Base-by-base conservation (phyloP, 64 coral and sea anemone species). In the Porites australiensis region DNA sequence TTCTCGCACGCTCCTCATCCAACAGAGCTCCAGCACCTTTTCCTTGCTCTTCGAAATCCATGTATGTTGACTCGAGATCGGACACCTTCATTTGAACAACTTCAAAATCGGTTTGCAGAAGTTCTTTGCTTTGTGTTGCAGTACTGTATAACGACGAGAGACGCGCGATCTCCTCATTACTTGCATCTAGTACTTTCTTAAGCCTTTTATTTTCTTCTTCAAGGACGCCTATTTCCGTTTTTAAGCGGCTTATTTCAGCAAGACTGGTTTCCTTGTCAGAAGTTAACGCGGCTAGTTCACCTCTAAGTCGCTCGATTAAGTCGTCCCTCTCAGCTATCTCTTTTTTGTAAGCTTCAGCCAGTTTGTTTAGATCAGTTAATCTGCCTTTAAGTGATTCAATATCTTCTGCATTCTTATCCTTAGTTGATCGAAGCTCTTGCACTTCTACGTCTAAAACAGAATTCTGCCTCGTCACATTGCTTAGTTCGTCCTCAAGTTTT, bases 1-100 rank as follows among this genome's bases (percentile, higher is more conserved):
- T 94, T 70, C 70, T 94, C 13, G 64, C 92, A 91, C 88, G 92
- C 73, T 98, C 95, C 44, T 89, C 95, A 44, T 98, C 92, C 13
- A 94, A 53, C 19, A 91, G 76, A 79, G 18, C 44, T 44, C 88
- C 15, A 53, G 94, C 51, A 60, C 94, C 95, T 43, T 83, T 94
- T n/a, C 90, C 95, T 49, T 82, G 85, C 14, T 94, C 87, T 11
- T 94, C 88, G 53, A 88, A 88, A 52, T 98, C 88, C 70, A 98
- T 59, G 64, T 87, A 98, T 2, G 95, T 93, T n/a, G 95, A 98
- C 76, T 98, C 92, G 16, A 98, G 92, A 58, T 98, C 89, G 19
- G 74, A 79, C 8, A 94, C 95, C 20, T 94, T 96, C 82, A 88
- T 91, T 67, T 94, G 82, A 6, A 88, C 70, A 48, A 96, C 94